phyloP scores from a whole-genome alignment of 2,888 invertebrate species.

The Machimus atricapillus region DNA sequence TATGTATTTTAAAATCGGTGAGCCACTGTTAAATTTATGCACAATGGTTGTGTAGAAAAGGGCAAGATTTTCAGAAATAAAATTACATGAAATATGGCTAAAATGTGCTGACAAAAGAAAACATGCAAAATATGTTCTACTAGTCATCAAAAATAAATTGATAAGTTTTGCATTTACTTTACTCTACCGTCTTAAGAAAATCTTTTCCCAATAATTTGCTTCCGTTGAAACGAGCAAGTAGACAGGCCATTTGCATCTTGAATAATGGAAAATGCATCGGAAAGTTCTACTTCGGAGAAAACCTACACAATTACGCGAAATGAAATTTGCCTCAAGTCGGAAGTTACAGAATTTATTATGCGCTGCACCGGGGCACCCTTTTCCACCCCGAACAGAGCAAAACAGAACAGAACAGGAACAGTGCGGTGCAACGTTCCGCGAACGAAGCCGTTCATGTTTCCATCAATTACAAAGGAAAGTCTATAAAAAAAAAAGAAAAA shows the following conservation, averaged over 20 bases:
- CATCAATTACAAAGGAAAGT: neutral
- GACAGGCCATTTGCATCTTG: neutral
- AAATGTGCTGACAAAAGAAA: neutral
- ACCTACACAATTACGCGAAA: slow-evolving; percentile 17
- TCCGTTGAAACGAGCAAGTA: neutral
- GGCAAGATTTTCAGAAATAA: no score
- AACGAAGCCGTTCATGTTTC: neutral
- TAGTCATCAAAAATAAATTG: neutral
- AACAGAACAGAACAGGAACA: neutral
- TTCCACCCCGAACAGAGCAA: neutral
- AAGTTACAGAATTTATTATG: slow-evolving; percentile 17
- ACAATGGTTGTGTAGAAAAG: neutral
- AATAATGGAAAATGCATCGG: neutral
- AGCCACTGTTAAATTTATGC: neutral
- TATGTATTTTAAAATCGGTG: no score
- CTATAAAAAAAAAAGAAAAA: neutral
- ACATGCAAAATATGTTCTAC: neutral
- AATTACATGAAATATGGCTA: no score
- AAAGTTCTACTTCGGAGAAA: neutral
- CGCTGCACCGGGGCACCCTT: neutral
- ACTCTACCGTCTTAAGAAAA: neutral
- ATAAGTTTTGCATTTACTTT: neutral
- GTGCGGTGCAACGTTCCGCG: neutral
- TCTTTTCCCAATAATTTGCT: neutral
- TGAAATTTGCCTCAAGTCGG: slow-evolving; percentile 15